Base-by-base conservation (phyloP, 2,113 vertebrate genomes). In the Synchiropus splendidus region DNA sequence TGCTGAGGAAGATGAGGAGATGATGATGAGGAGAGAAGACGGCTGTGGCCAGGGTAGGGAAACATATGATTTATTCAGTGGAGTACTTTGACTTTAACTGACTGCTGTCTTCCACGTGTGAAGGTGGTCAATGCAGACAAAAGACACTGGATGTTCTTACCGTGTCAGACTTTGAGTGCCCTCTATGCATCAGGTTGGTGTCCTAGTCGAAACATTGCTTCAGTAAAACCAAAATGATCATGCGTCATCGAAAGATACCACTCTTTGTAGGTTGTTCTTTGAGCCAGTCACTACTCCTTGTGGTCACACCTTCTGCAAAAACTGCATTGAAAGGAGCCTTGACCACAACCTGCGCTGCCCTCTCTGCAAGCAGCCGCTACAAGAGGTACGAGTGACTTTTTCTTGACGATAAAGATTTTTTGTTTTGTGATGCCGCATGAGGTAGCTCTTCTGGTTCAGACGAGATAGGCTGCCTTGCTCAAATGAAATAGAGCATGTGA, bases 291-390 rank as follows among this genome's bases (percentile, higher is more conserved):
- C 91, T 0, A 93, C 90, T 0, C 91, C 89, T 1, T 94, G 92
- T 34, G 92, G 92, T 5, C 92, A 94, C 74, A 91, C 87, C 16
- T 94, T 94, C 82, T 94, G 92, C 63, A 91, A 85, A 65, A 89
- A 87, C 74, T 94, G 91, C 68, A 79, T 93, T 0, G 88, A 92
- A 21, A 87, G 91, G 59, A 90, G 89, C 72, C 78, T 94, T 59
- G 92, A 94, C 76, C 91, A 94, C 72, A 83, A 85, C 42, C 87
- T 90, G 12, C 85, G 78, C 72, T 94, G 92, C 53, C 92, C 92
- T 2, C 89, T 94, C 61, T 94, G 92, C 78, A 94, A 94, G 41
- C 89, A 94, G 66, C 88, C 88, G n/a, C 79, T 94, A 38, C 82
- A 89, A 56, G 88, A 94, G 87, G 91, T 89, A 69, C 27, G 16